phyloP scores from a whole-genome alignment of 2,888 invertebrate species.

The Congeria kusceri region DNA sequence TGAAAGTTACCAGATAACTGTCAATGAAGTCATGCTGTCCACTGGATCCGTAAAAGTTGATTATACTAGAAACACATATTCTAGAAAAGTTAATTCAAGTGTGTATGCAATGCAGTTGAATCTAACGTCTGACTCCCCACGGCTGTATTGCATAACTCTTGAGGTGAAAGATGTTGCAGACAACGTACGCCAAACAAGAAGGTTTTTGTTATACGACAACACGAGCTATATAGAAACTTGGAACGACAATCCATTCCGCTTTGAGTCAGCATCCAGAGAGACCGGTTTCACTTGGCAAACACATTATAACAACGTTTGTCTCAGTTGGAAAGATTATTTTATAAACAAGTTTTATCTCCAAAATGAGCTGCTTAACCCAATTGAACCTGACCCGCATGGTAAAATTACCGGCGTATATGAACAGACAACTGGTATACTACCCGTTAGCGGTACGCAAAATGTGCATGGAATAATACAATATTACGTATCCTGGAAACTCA shows the following conservation, averaged over 20 bases:
- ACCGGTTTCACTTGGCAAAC: not conserved
- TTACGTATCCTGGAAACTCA: too few relatives aligned
- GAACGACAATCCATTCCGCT: too few relatives aligned
- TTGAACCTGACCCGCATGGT: slow-evolving; percentile 29
- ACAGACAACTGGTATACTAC: too few relatives aligned
- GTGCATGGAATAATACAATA: slow-evolving; percentile 56
- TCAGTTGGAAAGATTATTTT: slow-evolving; percentile 8
- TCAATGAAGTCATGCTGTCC: not conserved
- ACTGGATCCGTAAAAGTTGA: not conserved
- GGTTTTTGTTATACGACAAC: slow-evolving; percentile 66
- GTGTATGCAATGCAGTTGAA: not conserved
- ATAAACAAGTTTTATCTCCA: too few relatives aligned
- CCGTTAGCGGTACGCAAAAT: slow-evolving; percentile 61
- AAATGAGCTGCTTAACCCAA: too few relatives aligned
- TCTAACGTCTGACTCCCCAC: slow-evolving; percentile 20
- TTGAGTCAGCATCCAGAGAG: slow-evolving; percentile 21
- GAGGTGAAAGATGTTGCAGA: too few relatives aligned
- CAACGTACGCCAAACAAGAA: slow-evolving; percentile 54
- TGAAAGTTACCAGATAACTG: slow-evolving; percentile 31
- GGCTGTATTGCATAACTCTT: too few relatives aligned
- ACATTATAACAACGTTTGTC: slow-evolving; percentile 5
- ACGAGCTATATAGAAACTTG: slow-evolving; percentile 17
- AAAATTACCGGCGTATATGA: slow-evolving; percentile 48
- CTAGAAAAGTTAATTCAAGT: too few relatives aligned
- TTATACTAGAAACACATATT: not conserved